Base-by-base conservation (phyloP, 2,888 invertebrate species). In the Mythimna pallens region DNA sequence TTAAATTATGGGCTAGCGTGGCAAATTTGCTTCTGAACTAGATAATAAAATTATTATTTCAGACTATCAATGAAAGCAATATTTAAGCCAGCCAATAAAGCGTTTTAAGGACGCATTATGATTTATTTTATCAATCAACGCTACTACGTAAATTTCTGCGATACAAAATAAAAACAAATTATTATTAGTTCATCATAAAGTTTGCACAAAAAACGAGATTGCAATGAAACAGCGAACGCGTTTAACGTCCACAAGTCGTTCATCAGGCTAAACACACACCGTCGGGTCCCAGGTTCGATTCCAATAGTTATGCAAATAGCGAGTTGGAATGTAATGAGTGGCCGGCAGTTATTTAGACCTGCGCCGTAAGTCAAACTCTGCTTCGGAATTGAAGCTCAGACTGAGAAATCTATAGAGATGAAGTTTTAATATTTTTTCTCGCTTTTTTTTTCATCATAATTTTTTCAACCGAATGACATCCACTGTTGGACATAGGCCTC, bases 301-400 rank as follows among this genome's bases (percentile, higher is more conserved):
- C 95, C 96, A 96, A 96, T 96, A 96, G 96, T 95, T 96, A 96
- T 96, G 96, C 96, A 96, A 96, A 96, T 96, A 94, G 91, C 94
- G 90, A 92, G 89, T 91, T 89, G 90, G 92, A 91, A 92, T 93
- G 95, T 96, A 96, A 96, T 96, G 95, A 96, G 94, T 92, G 94
- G 92, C 92, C 93, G 94, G 94, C 94, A 92, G 96, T 96, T 95
- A 96, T 95, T 96, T 95, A 96, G 93, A 91, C 91, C 92, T 91
- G 88, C 89, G 92, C 93, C 96, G 96, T 96, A 96, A 96, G 94
- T 96, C 96, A 96, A 94, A 93, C 89, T 91, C 92, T 92, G 90
- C 89, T 92, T 94, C 89, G 92, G 88, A 92, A 93, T 94, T 93
- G 92, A 92, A 91, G 89, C 70, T 68, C 67, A 88, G 68, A 89